Conservation (phyloP, 2,888 invertebrate genomes). For the Aproaerema taeniolella region DNA sequence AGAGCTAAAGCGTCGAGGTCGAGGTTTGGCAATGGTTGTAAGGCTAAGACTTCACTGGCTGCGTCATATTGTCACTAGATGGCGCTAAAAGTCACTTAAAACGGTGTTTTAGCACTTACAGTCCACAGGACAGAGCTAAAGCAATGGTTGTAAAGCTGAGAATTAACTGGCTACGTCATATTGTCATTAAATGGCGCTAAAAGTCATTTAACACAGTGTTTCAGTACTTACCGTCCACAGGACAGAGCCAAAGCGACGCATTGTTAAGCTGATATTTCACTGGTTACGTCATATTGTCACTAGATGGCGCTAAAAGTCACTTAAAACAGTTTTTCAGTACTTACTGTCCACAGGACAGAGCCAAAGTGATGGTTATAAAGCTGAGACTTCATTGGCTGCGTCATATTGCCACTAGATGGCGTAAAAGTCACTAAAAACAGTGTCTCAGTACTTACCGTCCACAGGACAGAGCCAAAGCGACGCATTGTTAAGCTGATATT, state of each 20-base stretch:
- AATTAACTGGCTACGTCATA: conserved; percentile 81
- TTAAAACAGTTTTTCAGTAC: too few relatives aligned
- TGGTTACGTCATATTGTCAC: conserved; percentile 78
- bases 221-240: conserved; percentile 82
- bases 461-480: conserved; percentile 89
- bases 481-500: conserved; percentile 83
- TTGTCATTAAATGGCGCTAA: too few relatives aligned
- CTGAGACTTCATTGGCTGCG: too few relatives aligned
- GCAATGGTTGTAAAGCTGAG: conserved; percentile 82
- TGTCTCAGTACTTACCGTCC: conserved; percentile 81
- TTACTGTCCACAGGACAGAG: too few relatives aligned
- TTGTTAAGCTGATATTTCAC: conserved; percentile 82
- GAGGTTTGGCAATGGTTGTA: conserved; percentile 81
- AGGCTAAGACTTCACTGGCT: conserved; percentile 80
- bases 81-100: too few relatives aligned
- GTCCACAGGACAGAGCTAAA: conserved; percentile 87
- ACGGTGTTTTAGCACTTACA: too few relatives aligned
- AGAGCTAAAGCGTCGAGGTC: conserved; percentile 89
- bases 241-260: conserved; percentile 89
- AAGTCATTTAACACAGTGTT: too few relatives aligned
- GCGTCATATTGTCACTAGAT: too few relatives aligned
- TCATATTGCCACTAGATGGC: too few relatives aligned
- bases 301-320: too few relatives aligned
- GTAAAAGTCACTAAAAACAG: too few relatives aligned
- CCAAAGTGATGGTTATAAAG: too few relatives aligned